phyloP scores from a whole-genome alignment of 2,888 invertebrate species.

The Drosophila pseudotalamancana region DNA sequence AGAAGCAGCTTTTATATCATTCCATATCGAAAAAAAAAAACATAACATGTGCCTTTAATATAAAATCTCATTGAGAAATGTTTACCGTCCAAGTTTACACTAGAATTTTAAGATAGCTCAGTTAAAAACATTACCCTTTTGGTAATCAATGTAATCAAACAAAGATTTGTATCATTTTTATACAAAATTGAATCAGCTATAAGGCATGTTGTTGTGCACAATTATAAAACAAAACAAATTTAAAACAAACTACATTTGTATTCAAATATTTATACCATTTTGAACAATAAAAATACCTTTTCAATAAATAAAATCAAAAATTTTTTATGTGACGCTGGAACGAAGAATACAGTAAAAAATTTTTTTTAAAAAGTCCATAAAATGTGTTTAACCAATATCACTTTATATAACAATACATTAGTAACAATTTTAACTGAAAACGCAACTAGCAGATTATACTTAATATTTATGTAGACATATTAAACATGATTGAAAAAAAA shows the following conservation, averaged over 20 bases:
- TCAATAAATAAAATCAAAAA: conserved; percentile 8
- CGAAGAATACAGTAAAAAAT: no score
- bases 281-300: conserved; percentile 30
- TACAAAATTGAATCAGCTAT: neutral
- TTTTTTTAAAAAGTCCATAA: no score
- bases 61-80: conserved; percentile 31
- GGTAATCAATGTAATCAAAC: conserved; percentile 17
- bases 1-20: conserved; percentile 22
- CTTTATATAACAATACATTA: neutral
- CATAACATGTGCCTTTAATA: conserved; percentile 58
- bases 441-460: no score
- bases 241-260: conserved; percentile 59
- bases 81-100: conserved; percentile 66
- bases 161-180: neutral
- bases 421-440: neutral
- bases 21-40: conserved; percentile 14
- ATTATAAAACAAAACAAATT: conserved; percentile 10
- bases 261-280: conserved; percentile 35
- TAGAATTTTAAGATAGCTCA: conserved; percentile 52
- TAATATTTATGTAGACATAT: no score
- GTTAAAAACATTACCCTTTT: conserved; percentile 41
- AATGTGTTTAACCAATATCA: neutral
- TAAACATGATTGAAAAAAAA: neutral
- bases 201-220: conserved; percentile 11
- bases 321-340: no score